Conservation (phyloP, 2,113 vertebrate species). For the Brachypteracias leptosomus region DNA sequence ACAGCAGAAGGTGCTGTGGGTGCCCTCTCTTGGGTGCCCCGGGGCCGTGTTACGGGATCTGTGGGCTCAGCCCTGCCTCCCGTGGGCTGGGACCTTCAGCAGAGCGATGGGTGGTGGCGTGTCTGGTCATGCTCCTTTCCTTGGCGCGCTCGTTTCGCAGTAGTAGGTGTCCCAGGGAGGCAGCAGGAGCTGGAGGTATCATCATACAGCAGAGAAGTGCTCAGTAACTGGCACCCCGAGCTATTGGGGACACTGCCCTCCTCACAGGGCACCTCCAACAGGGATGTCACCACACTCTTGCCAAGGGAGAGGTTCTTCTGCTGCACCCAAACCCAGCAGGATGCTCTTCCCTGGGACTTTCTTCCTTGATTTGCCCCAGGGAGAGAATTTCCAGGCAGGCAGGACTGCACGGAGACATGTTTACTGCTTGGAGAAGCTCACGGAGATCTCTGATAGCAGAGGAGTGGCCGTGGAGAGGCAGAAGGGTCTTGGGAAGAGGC, state of each 20-base stretch:
- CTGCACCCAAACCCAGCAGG: fast-evolving
- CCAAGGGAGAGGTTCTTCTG: not conserved
- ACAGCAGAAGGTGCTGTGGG: not conserved
- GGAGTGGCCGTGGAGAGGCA: not conserved
- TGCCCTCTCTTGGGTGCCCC: fast-evolving
- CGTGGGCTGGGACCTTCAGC: not conserved
- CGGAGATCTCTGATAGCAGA: not conserved
- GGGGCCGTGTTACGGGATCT: fast-evolving
- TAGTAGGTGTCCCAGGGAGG: not conserved
- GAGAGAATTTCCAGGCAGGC: not conserved
- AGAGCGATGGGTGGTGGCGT: not conserved
- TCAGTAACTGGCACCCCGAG: fast-evolving
- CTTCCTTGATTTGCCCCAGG: not conserved
- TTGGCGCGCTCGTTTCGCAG: not conserved
- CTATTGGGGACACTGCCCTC: not conserved
- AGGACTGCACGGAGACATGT: fast-evolving
- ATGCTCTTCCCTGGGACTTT: not conserved
- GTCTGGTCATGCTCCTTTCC: not conserved
- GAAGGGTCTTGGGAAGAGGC: not conserved
- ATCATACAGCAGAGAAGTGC: not conserved
- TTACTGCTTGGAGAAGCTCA: not conserved
- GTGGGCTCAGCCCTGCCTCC: not conserved
- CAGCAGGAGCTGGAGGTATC: not conserved
- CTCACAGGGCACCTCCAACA: not conserved
- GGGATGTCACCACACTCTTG: not conserved